These are phyloP conservation scores for Brachypalpus laphriformis DNA, from an alignment of 2,888 invertebrate species.

Conservation along the genomic window DNA sequence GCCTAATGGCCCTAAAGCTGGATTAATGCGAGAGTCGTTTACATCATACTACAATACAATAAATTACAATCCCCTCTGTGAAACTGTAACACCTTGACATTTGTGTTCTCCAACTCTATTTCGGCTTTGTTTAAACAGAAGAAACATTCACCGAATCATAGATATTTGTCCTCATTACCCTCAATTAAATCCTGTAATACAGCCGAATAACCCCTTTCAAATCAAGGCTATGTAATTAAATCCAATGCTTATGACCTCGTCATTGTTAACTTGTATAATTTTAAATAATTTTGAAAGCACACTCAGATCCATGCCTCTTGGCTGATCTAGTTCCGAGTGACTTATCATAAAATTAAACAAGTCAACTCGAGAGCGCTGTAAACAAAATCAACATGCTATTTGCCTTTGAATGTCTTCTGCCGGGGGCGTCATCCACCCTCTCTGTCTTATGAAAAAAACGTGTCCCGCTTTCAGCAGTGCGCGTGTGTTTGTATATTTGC, in stretches of 20 bases:
- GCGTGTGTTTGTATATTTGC: constrained; percentile 51
- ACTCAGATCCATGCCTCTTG: constrained; percentile 39
- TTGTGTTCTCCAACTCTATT: no score
- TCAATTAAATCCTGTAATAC: neutral
- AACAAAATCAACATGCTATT: constrained; percentile 69
- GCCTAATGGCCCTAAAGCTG: no score
- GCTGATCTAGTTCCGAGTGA: constrained; percentile 49
- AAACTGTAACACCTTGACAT: no score
- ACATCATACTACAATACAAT: no score
- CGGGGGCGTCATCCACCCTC: constrained; percentile 1
- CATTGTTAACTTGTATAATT: constrained; percentile 44
- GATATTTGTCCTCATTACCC: neutral
- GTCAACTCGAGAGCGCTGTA: constrained; percentile 52
- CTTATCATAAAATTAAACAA: constrained; percentile 55
- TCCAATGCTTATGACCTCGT: neutral
- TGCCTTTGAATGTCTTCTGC: constrained; percentile 33
- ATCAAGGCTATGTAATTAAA: neutral
- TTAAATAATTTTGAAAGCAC: constrained; percentile 56
- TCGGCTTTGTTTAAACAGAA: neutral
- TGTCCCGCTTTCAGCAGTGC: neutral
- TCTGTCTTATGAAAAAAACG: constrained; percentile 21
- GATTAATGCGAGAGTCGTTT: no score
- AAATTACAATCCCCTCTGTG: no score
- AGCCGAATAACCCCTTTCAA: neutral
- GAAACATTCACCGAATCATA: no score